Conservation (phyloP, 2,113 vertebrate genomes). For the Galbula dea region DNA sequence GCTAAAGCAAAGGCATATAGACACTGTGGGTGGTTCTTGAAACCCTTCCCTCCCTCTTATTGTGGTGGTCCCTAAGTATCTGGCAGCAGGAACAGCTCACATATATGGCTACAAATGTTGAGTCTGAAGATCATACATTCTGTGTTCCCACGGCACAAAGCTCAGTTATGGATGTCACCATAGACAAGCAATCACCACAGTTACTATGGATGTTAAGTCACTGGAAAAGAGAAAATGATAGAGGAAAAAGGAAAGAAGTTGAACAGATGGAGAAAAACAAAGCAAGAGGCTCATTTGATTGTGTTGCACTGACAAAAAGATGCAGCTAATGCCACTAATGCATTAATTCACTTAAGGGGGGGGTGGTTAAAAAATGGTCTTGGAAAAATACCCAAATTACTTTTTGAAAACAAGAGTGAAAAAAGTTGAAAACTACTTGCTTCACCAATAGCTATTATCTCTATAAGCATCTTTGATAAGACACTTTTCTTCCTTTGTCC, state of each 20-base stretch:
- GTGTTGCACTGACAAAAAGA: neutral
- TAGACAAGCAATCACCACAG: neutral
- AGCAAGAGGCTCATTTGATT: neutral
- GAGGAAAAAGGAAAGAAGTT: neutral
- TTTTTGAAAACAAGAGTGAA: neutral
- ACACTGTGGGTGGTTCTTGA: conserved; percentile 59
- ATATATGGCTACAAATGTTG: neutral
- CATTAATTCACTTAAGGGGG: neutral
- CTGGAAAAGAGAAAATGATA: conserved; percentile 11
- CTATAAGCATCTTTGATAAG: neutral
- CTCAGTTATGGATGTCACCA: conserved; percentile 14
- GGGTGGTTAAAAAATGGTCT: neutral
- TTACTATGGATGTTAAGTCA: conserved; percentile 15
- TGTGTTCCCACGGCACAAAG: conserved; percentile 56
- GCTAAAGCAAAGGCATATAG: conserved; percentile 60
- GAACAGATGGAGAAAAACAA: neutral
- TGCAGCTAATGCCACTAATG: neutral
- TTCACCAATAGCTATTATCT: neutral
- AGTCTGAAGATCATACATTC: conserved; percentile 31
- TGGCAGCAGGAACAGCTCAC: conserved; percentile 53
- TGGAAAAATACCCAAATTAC: neutral
- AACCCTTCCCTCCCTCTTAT: conserved; percentile 38
- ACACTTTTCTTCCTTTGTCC: neutral
- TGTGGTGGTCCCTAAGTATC: conserved; percentile 54
- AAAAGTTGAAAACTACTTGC: neutral